A percentile compares a stretch with the other conserved stretches of the same genome.
phyloP scores from a whole-genome alignment of 2,888 invertebrate species.

The Neoscelio sp. region DNA sequence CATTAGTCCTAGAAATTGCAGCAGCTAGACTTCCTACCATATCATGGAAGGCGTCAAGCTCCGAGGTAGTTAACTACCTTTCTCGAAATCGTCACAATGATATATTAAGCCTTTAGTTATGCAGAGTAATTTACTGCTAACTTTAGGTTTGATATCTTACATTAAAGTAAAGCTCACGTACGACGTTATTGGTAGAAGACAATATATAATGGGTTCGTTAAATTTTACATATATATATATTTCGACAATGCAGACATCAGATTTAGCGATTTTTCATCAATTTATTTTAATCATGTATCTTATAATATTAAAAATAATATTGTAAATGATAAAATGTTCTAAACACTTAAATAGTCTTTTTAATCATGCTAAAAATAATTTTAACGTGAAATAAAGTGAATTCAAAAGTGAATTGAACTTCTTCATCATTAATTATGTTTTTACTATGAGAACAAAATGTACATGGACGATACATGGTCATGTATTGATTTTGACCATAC shows the following conservation, averaged over 20 bases:
- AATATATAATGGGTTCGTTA: conserved; percentile 39
- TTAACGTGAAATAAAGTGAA: too few relatives aligned
- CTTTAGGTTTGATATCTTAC: conserved; percentile 39
- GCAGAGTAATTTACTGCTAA: conserved; percentile 43
- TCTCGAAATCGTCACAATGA: conserved; percentile 62
- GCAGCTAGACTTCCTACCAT: conserved; percentile 50
- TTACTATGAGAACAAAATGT: too few relatives aligned
- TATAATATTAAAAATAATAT: too few relatives aligned
- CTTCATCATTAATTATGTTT: too few relatives aligned
- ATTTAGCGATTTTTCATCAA: too few relatives aligned
- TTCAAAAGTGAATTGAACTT: too few relatives aligned
- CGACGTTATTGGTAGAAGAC: conserved; percentile 41
- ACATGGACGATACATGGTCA: too few relatives aligned
- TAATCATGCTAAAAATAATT: too few relatives aligned
- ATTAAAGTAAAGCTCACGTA: conserved; percentile 42
- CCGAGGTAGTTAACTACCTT: conserved; percentile 45
- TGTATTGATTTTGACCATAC: too few relatives aligned
- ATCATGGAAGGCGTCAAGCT: conserved; percentile 56
- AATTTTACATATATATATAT: conserved; percentile 4
- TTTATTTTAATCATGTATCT: too few relatives aligned
- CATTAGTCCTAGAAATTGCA: conserved; percentile 61
- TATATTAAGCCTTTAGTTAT: conserved; percentile 53
- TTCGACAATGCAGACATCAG: conserved; percentile 11
- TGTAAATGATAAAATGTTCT: too few relatives aligned
- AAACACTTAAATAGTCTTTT: too few relatives aligned